These are phyloP conservation scores for Chloroclysta siterata DNA, from an alignment of 2,888 invertebrate genomes.

Conservation along the genomic window DNA sequence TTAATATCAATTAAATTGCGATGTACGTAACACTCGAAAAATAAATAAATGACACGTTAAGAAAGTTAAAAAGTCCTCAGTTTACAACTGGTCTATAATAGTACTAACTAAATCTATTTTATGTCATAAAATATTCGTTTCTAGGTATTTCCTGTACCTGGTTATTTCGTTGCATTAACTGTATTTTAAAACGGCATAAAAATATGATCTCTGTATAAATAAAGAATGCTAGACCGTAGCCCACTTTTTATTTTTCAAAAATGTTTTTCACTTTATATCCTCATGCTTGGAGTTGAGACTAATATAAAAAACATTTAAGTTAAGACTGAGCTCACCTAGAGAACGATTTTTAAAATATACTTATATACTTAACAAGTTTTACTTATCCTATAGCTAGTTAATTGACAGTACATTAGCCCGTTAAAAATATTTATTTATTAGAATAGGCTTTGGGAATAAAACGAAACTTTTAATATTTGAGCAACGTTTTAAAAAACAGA, in stretches of 20 bases:
- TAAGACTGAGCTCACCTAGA: slow-evolving; percentile 32
- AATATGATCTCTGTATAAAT: slow-evolving; percentile 46
- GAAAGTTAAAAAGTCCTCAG: slow-evolving; percentile 48
- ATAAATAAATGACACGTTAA: slow-evolving; percentile 44
- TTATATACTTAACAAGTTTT: slow-evolving; percentile 42
- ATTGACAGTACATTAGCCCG: slow-evolving; percentile 60
- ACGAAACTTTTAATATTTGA: slow-evolving; percentile 28
- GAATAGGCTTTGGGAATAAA: slow-evolving; percentile 25
- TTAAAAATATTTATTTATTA: slow-evolving; percentile 29
- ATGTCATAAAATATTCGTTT: slow-evolving; percentile 53
- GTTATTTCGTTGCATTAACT: slow-evolving; percentile 70
- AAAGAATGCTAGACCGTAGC: slow-evolving; percentile 57
- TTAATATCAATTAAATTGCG: slow-evolving; percentile 49
- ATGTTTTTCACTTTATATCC: slow-evolving; percentile 9
- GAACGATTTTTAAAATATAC: slow-evolving; percentile 36
- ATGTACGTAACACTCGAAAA: slow-evolving; percentile 28
- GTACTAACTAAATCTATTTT: slow-evolving; percentile 65
- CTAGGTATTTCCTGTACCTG: slow-evolving; percentile 55
- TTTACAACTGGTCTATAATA: slow-evolving; percentile 58
- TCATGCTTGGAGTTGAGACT: slow-evolving; percentile 11
- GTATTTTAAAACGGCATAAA: slow-evolving; percentile 48
- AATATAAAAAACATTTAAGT: slow-evolving; percentile 22
- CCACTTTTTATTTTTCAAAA: slow-evolving; percentile 19
- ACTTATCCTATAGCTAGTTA: slow-evolving; percentile 61
- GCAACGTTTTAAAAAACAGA: slow-evolving; percentile 28